phyloP scores from a whole-genome alignment of 2,113 vertebrate genomes.

The Forbesichthys papilliferus region DNA sequence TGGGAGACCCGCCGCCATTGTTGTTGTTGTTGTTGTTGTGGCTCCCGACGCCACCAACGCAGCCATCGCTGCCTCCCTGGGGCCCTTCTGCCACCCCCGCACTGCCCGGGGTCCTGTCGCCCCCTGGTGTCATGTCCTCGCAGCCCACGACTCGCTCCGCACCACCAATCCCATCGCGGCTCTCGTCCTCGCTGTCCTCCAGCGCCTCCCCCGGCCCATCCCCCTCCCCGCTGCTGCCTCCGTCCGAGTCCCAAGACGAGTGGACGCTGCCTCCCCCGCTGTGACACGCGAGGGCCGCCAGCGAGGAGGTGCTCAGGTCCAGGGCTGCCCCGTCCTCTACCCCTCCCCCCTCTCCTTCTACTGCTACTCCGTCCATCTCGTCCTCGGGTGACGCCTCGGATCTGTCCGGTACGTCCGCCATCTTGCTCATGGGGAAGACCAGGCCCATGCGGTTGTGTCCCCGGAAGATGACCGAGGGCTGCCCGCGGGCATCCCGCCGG shows the following conservation, averaged over 20 bases:
- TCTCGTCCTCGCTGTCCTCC: slow-evolving; percentile 85
- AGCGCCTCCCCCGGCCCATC: slow-evolving; percentile 78
- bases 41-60: slow-evolving; percentile 22
- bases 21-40: slow-evolving; percentile 12
- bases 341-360: slow-evolving; percentile 5
- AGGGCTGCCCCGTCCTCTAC: slow-evolving; percentile 82
- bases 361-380: slow-evolving; percentile 51
- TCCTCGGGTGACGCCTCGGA: slow-evolving; percentile 56
- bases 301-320: slow-evolving; percentile 90
- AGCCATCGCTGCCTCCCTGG: slow-evolving; percentile 50
- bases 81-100: slow-evolving; percentile 57
- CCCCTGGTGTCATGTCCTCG: slow-evolving; percentile 71
- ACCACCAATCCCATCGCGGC: slow-evolving; percentile 78
- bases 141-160: slow-evolving; percentile 49
- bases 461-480: slow-evolving; percentile 90
- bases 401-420: slow-evolving; percentile 66
- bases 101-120: slow-evolving; percentile 75
- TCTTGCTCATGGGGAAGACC: slow-evolving; percentile 87
- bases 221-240: slow-evolving; percentile 85
- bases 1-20: slow-evolving; percentile 79
- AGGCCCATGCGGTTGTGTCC: slow-evolving; percentile 86
- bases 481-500: slow-evolving; percentile 75
- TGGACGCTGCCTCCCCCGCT: slow-evolving; percentile 78
- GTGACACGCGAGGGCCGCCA: slow-evolving; percentile 74
- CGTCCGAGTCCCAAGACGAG: slow-evolving; percentile 92